A percentile compares a stretch with the other conserved stretches of the same genome.
These are phyloP conservation scores for Clytia hemisphaerica DNA, from an alignment of 30 jellyfish, hydroid and myxozoan genomes.

Conservation along the genomic window DNA sequence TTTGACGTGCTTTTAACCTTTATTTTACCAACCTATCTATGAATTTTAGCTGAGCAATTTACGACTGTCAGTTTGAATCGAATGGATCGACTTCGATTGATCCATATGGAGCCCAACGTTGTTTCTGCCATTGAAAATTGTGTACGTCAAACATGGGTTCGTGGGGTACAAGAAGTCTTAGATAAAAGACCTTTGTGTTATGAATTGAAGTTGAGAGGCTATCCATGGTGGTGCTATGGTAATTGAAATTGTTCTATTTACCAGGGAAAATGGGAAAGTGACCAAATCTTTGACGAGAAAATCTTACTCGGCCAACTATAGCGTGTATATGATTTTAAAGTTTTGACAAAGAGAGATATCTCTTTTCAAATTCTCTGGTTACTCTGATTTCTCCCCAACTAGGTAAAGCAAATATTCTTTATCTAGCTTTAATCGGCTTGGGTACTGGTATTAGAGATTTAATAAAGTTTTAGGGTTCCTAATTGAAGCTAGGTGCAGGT, in stretches of 20 bases:
- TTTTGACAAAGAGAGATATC: not conserved
- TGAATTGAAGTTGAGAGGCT: constrained; percentile 65
- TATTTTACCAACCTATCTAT: no score
- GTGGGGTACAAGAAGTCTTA: constrained; percentile 45
- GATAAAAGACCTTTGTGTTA: constrained; percentile 43
- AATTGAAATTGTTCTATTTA: not conserved
- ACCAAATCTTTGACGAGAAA: not conserved
- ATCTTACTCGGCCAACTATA: not conserved
- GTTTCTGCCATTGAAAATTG: constrained; percentile 24
- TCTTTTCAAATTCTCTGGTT: not conserved
- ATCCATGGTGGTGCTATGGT: constrained; percentile 90
- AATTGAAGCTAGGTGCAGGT: no score
- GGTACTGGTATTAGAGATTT: no score
- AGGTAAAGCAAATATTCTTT: no score
- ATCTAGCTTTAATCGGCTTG: no score
- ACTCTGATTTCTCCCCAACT: no score
- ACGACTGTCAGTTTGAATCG: constrained; percentile 44
- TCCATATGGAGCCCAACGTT: constrained; percentile 45
- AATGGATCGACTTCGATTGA: constrained; percentile 60
- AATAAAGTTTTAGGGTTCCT: no score
- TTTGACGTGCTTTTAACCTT: no score
- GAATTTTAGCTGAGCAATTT: no score
- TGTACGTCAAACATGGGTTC: constrained; percentile 44
- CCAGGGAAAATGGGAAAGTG: not conserved
- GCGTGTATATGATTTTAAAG: not conserved